Percentiles rank a stretch among this genome's conserved stretches.
phyloP scores from a whole-genome alignment of 2,888 invertebrate species.

The Anthophora plumipes region DNA sequence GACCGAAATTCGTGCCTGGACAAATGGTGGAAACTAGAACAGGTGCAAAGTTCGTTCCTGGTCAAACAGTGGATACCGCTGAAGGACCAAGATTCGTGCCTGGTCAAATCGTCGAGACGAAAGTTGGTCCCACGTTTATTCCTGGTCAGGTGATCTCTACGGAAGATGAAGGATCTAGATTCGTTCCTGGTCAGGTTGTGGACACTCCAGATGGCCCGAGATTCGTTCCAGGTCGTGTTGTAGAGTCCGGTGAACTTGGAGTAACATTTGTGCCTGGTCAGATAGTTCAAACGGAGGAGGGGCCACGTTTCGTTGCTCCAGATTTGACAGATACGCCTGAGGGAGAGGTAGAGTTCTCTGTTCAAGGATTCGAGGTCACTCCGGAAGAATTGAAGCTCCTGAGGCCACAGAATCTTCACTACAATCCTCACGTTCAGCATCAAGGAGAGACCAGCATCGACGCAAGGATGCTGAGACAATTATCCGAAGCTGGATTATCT shows the following conservation, averaged over 20 bases:
- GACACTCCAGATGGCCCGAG: conserved; percentile 89
- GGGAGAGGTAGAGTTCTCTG: conserved; percentile 88
- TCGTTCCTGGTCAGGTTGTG: conserved; percentile 89
- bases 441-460: conserved; percentile 88
- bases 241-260: conserved; percentile 84
- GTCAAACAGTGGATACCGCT: conserved; percentile 90
- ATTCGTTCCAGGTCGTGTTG: conserved; percentile 86
- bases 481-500: conserved; percentile 89
- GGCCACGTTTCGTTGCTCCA: conserved; percentile 89
- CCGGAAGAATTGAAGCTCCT: conserved; percentile 85
- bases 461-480: conserved; percentile 88
- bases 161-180: conserved; percentile 85
- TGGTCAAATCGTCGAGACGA: conserved; percentile 91
- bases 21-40: conserved; percentile 90
- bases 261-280: conserved; percentile 86
- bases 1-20: conserved; percentile 91
- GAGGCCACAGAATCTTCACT: conserved; percentile 82
- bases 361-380: conserved; percentile 88
- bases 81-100: conserved; percentile 92
- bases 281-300: conserved; percentile 85
- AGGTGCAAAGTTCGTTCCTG: conserved; percentile 89
- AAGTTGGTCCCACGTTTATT: conserved; percentile 91
- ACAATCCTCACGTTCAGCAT: conserved; percentile 74
- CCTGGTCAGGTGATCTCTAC: conserved; percentile 91
- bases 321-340: conserved; percentile 89